Conservation (phyloP, 2,888 invertebrate species). For the Drosophila borborema region DNA sequence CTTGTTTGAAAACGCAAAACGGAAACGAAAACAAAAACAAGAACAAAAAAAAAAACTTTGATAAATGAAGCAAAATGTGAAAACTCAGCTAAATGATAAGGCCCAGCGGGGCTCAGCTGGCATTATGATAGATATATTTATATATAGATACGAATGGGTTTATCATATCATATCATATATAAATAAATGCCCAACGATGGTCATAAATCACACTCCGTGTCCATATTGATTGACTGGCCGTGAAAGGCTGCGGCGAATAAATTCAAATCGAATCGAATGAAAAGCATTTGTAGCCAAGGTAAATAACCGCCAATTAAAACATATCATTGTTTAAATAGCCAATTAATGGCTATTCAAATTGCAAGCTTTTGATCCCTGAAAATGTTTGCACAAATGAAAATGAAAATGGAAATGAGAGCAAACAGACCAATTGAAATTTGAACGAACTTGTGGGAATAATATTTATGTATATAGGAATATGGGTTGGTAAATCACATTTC, state of each 20-base stretch:
- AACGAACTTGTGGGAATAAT: not conserved
- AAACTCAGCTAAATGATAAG: conserved; percentile 39
- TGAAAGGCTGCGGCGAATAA: not conserved
- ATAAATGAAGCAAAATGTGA: conserved; percentile 45
- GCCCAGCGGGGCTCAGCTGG: conserved; percentile 13
- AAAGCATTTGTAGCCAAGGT: not conserved
- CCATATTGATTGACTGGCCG: conserved; percentile 9
- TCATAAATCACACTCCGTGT: conserved; percentile 10
- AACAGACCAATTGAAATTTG: not conserved
- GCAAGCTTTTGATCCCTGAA: conserved; percentile 18
- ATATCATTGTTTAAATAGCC: conserved; percentile 17
- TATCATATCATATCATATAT: conserved; percentile 12
- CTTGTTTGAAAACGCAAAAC: conserved; percentile 1
- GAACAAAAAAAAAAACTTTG: conserved; percentile 9
- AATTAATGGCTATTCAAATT: conserved; percentile 5
- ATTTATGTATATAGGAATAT: not conserved
- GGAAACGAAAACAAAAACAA: not conserved
- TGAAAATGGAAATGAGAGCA: conserved; percentile 1
- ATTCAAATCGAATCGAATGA: conserved; percentile 2
- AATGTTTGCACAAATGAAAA: conserved; percentile 7
- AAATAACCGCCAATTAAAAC: conserved; percentile 25
- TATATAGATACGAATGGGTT: conserved; percentile 30
- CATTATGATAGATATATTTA: conserved; percentile 17
- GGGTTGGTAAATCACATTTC: not conserved
- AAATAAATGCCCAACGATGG: conserved; percentile 13